These are phyloP conservation scores for Trichechus manatus DNA, from an alignment of 2,113 vertebrate species.

Conservation along the genomic window DNA sequence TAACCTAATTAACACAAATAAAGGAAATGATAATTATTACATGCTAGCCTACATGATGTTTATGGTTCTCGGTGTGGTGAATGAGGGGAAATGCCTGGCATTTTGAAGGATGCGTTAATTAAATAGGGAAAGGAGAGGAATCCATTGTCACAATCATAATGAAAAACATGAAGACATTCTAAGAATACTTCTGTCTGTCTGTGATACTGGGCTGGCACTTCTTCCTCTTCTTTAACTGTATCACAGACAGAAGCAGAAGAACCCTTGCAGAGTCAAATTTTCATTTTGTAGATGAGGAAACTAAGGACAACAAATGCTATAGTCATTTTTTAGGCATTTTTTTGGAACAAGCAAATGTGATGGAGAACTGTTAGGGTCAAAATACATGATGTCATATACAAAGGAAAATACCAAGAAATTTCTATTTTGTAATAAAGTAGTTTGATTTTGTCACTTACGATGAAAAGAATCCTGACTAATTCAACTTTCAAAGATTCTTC, in stretches of 20 bases:
- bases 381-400: background rate
- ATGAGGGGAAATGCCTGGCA: background rate
- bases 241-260: background rate
- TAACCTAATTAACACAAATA: constrained; percentile 66
- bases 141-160: background rate
- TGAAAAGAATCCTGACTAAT: background rate
- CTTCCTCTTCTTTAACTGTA: no score
- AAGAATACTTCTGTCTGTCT: no score
- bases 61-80: constrained; percentile 14
- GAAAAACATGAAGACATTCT: background rate
- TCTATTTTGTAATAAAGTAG: background rate
- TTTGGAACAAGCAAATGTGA: background rate
- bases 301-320: background rate
- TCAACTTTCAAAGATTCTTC: background rate
- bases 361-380: background rate
- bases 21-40: constrained; percentile 54
- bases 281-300: background rate
- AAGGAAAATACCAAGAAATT: background rate
- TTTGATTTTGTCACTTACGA: background rate
- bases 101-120: constrained; percentile 56
- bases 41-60: background rate
- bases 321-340: background rate
- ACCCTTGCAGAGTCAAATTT: background rate
- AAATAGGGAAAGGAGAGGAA: background rate
- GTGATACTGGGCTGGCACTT: no score